A percentile compares a stretch with the other conserved stretches of the same genome.
Evolutionary conservation across 2,888 invertebrate genomes (phyloP).

Genomic region (Congeria kusceri): DNA sequence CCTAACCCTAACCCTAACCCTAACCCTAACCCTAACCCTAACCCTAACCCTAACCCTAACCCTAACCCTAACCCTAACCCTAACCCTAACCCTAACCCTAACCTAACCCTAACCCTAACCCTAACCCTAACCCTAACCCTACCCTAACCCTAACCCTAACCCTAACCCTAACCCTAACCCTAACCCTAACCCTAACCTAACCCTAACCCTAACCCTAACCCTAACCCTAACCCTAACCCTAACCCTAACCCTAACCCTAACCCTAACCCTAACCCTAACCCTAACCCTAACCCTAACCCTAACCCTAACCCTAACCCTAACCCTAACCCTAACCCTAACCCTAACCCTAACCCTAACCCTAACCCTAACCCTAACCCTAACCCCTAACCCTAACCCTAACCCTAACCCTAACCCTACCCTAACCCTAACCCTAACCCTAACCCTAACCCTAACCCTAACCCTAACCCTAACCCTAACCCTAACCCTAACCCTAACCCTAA

Average conservation of each 20-base stretch:
- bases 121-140: conserved; percentile 56
- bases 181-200: too few species aligned
- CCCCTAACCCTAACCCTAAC: conserved; percentile 50
- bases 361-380: too few species aligned
- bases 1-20: conserved; percentile 71
- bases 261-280: conserved; percentile 57
- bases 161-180: conserved; percentile 55
- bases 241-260: conserved; percentile 65
- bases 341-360: conserved; percentile 32
- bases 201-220: conserved; percentile 62
- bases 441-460: conserved; percentile 45
- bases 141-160: conserved; percentile 68
- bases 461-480: conserved; percentile 31
- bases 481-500: conserved; percentile 32
- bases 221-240: conserved; percentile 64
- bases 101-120: conserved; percentile 66
- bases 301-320: conserved; percentile 56
- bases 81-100: conserved; percentile 42
- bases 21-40: conserved; percentile 52
- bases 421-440: conserved; percentile 60
- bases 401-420: conserved; percentile 63
- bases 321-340: conserved; percentile 33
- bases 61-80: too few species aligned
- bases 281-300: conserved; percentile 56
- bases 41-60: conserved; percentile 35